Evolutionary conservation across 2,113 vertebrate genomes (phyloP).

Genomic region (Otus sunia): DNA sequence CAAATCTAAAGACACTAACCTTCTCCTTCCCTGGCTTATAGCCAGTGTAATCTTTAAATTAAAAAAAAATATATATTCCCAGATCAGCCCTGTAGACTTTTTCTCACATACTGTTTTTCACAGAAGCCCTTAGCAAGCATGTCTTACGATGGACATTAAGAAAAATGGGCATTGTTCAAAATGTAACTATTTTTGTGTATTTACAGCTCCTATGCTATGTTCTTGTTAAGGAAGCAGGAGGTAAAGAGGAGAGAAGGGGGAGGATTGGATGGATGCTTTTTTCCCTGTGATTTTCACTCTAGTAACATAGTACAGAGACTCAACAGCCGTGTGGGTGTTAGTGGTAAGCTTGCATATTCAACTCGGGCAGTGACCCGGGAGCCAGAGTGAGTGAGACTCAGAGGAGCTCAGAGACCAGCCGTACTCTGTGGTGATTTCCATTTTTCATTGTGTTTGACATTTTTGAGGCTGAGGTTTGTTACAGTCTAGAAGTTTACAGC

Average conservation of each 20-base stretch:
- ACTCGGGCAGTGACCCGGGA: slow-evolving; percentile 14
- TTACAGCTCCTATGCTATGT: not conserved
- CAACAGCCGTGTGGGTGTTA: not conserved
- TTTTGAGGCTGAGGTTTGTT: slow-evolving; percentile 50
- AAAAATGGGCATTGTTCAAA: not conserved
- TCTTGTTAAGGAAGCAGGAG: not conserved
- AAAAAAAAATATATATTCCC: not conserved
- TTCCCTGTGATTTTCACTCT: not conserved
- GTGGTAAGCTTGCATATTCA: not conserved
- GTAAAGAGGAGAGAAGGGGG: too few relatives aligned
- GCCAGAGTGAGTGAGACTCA: slow-evolving; percentile 15
- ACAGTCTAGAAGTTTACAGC: slow-evolving; percentile 24
- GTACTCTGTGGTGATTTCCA: slow-evolving; percentile 32
- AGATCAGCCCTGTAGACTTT: not conserved
- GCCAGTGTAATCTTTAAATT: not conserved
- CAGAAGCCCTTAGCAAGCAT: not conserved
- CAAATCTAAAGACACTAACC: not conserved
- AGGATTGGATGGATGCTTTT: not conserved
- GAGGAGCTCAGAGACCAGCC: slow-evolving; percentile 29
- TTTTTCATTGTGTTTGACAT: slow-evolving; percentile 48
- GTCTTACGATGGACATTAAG: not conserved
- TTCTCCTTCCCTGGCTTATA: not conserved
- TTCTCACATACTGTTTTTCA: not conserved
- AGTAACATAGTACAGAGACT: not conserved
- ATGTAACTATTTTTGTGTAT: not conserved